Conservation (phyloP, 1,140 invertebrate species). For the Nymphalis io region DNA sequence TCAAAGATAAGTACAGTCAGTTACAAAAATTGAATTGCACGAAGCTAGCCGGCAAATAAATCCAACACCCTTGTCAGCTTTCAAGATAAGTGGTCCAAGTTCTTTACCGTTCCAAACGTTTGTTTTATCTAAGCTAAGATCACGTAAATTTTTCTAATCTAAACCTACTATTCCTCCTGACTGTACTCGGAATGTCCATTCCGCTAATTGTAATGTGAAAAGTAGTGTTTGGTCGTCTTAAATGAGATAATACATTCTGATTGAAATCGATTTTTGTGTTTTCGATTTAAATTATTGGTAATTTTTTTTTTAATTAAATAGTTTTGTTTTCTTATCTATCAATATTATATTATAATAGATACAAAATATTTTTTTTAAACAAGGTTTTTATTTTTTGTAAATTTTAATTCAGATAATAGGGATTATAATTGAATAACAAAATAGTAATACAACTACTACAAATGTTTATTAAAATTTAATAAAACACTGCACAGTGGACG, state of each 20-base stretch:
- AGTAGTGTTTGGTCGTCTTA: constrained; percentile 6
- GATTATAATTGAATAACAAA: no score
- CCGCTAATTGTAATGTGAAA: constrained; percentile 36
- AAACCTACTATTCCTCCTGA: constrained; percentile 39
- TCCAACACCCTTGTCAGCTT: constrained; percentile 51
- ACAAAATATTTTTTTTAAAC: no score
- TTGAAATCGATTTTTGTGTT: not conserved
- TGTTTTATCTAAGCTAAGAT: constrained; percentile 45
- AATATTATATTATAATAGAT: no score
- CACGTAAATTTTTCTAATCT: constrained; percentile 58
- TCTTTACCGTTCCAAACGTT: constrained; percentile 39
- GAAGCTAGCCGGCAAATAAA: constrained; percentile 42
- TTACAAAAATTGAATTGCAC: constrained; percentile 38
- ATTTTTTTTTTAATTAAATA: no score
- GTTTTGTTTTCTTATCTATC: no score
- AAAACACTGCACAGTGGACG: no score
- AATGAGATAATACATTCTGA: not conserved
- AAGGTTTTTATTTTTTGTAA: no score
- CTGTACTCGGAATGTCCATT: constrained; percentile 33
- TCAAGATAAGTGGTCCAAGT: constrained; percentile 49
- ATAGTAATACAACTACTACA: no score
- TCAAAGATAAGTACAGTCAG: constrained; percentile 29
- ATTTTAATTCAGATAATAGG: no score
- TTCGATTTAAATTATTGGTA: not conserved
- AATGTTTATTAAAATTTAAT: no score